Evolutionary conservation across 2,113 vertebrate genomes (phyloP).

Genomic region (Parus major): DNA sequence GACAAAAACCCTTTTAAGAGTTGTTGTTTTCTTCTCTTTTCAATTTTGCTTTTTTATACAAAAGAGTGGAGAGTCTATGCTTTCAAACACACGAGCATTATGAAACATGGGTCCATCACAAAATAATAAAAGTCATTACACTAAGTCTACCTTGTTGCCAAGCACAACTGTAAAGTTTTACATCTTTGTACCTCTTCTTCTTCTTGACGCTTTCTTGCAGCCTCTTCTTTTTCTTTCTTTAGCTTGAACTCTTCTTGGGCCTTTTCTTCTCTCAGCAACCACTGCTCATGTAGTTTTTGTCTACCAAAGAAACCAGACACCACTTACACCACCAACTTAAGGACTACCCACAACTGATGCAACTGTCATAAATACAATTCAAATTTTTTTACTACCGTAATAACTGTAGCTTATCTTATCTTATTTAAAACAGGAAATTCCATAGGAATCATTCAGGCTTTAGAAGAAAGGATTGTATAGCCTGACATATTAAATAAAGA

Average conservation of each 20-base stretch:
- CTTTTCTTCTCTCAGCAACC: slow-evolving; percentile 87
- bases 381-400: not conserved
- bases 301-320: slow-evolving; percentile 69
- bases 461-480: not conserved
- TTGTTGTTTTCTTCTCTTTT: not conserved
- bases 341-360: not conserved
- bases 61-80: not conserved
- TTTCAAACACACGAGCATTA: not conserved
- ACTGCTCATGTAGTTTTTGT: slow-evolving; percentile 84
- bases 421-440: not conserved
- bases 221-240: slow-evolving; percentile 85
- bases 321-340: not conserved
- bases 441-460: not conserved
- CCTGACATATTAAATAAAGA: not conserved
- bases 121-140: not conserved
- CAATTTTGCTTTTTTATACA: not conserved
- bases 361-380: not conserved
- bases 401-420: not conserved
- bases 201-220: slow-evolving; percentile 83
- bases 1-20: not conserved
- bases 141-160: not conserved
- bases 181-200: slow-evolving; percentile 86
- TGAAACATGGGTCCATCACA: not conserved
- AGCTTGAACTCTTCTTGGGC: slow-evolving; percentile 91
- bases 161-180: not conserved